Base-by-base conservation (phyloP, 2,888 invertebrate genomes). In the Pollenia griseotomentosa region DNA sequence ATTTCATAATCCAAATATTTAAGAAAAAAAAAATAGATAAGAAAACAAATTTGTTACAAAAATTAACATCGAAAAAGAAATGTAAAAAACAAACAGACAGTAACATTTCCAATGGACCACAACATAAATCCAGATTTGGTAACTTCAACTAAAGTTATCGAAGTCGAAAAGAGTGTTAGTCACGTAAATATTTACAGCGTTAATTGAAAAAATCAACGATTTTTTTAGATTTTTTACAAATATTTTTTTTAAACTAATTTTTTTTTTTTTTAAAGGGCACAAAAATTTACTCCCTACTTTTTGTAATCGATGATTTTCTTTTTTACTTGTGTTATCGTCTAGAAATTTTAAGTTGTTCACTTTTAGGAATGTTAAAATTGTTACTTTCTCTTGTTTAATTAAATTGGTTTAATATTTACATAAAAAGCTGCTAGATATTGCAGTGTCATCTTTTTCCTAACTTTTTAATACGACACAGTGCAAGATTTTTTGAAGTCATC, bases 1-100 rank as follows among this genome's bases (percentile, higher is more conserved):
- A 65, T 55, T 65, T 66, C 55, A 46, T 77, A 77, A 77, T 40
- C 3, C 42, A 61, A 61, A 71, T n/a, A 51, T 40, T 79, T 59
- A 7, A 2, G 23, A 59, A 70, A 61, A 0, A 48, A 9, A 42
- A 55, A 66, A 6, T 23, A 33, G 40, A 57, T 11, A 6, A 12
- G 14, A 42, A 59, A 51, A 48, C 33, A 59, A 61, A 59, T 57
- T 59, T 14, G 33, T 59, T 59, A 40, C 4, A 42, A 19, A 57
- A 40, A 51, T 19, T n/a, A 11, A 65, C 23, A 40, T 33, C 14
- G 16, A 9, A 14, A 63, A 14, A 23, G 59, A 33, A 71, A 10
- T 51, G 12, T 12, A 10, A 53, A 65, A 79, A 19, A 14, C 19
- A 42, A 70, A 70, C n/a, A 66, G 16, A 71, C 8, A 59, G 48